phyloP scores from a whole-genome alignment of 2,113 vertebrate genomes.

The Phoenicopterus ruber region DNA sequence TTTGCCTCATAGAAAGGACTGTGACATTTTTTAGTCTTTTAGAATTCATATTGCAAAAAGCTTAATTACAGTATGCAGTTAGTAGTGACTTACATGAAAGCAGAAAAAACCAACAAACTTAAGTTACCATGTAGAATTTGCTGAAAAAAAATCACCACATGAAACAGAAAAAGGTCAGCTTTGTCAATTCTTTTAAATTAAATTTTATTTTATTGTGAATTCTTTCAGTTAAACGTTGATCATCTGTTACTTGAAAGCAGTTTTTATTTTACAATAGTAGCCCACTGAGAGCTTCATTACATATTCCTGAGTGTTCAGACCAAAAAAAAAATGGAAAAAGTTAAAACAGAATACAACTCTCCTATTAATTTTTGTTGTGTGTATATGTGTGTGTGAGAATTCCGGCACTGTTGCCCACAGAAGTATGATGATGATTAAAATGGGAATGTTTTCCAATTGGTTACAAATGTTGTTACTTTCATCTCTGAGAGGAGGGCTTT shows the following conservation, averaged over 20 bases:
- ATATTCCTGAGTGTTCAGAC: neutral
- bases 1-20: neutral
- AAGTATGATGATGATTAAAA: slow-evolving; percentile 25
- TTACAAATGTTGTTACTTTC: slow-evolving; percentile 48
- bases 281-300: neutral
- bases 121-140: neutral
- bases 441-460: slow-evolving; percentile 36
- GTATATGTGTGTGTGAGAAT: neutral
- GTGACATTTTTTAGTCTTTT: neutral
- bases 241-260: neutral
- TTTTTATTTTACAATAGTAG: neutral
- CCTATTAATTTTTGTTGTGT: neutral
- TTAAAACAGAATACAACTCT: neutral
- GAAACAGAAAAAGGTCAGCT: neutral
- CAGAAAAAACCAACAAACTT: neutral
- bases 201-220: neutral
- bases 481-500: neutral
- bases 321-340: neutral
- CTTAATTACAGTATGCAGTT: neutral
- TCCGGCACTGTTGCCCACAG: neutral
- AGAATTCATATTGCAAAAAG: neutral
- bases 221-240: neutral
- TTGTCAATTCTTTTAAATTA: neutral
- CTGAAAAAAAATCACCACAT: neutral
- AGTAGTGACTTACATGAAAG: neutral